Evolutionary conservation across 1,140 invertebrate genomes (phyloP).

Genomic region (Camponotus vicinus): DNA sequence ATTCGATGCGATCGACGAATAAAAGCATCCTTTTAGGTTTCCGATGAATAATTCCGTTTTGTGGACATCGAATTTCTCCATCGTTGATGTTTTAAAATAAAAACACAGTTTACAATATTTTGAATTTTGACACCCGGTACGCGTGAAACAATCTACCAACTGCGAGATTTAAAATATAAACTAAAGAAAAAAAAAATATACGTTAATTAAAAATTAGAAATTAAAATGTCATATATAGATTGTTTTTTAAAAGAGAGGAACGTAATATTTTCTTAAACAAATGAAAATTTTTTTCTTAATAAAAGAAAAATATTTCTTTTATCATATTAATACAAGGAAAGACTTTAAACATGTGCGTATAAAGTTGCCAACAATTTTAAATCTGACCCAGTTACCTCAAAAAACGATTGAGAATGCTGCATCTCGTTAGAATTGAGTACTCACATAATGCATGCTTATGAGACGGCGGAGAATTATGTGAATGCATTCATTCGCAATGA

Average conservation of each 20-base stretch:
- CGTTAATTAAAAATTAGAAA: not conserved
- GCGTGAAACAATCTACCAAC: not conserved
- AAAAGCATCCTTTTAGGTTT: conserved; percentile 52
- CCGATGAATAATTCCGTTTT: conserved; percentile 51
- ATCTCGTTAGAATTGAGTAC: conserved; percentile 47
- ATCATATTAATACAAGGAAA: not conserved
- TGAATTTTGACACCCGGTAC: conserved; percentile 31
- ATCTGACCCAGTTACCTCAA: conserved; percentile 59
- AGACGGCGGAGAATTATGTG: conserved; percentile 46
- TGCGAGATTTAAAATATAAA: not conserved
- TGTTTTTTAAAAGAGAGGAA: not conserved
- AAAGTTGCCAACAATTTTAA: conserved; percentile 51
- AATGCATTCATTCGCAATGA: conserved; percentile 62
- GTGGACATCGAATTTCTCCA: not conserved
- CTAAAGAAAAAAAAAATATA: not conserved
- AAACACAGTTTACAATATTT: conserved; percentile 48
- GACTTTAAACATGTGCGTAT: not conserved
- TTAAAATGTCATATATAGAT: not conserved
- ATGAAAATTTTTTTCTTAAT: not conserved
- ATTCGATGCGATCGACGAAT: conserved; percentile 54
- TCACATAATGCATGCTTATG: conserved; percentile 54
- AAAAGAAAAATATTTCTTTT: not conserved
- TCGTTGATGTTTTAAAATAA: conserved; percentile 31
- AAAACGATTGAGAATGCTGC: conserved; percentile 67
- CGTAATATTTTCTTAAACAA: not conserved